Evolutionary conservation across 2,113 vertebrate species (phyloP).

Genomic region (Dipodomys stephensi): DNA sequence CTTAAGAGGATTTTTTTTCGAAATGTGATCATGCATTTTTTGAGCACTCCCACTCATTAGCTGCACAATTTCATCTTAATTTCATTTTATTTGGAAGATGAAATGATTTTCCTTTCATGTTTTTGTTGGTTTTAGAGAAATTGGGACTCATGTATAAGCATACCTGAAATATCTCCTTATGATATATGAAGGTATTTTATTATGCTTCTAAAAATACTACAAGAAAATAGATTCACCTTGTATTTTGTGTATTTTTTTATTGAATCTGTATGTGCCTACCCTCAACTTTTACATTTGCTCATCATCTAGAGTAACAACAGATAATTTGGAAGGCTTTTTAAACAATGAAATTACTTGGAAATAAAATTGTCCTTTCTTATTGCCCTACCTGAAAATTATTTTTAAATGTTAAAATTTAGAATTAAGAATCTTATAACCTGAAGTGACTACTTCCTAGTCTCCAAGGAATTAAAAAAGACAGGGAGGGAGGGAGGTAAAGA

Average conservation of each 20-base stretch:
- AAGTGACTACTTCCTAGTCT: not conserved
- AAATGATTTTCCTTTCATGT: not conserved
- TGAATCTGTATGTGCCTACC: not conserved
- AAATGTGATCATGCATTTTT: conserved; percentile 51
- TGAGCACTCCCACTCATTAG: not conserved
- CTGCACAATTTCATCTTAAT: not conserved
- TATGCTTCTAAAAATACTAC: not conserved
- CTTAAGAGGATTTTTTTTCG: conserved; percentile 42
- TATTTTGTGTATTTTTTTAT: not conserved
- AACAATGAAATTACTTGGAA: conserved; percentile 1
- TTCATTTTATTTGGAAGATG: no score
- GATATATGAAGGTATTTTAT: not conserved
- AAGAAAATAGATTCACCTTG: not conserved
- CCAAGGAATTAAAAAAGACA: not conserved
- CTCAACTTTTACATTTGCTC: not conserved
- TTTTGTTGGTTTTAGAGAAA: not conserved
- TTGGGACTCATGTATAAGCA: not conserved
- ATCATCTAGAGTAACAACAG: not conserved
- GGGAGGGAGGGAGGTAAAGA: not conserved
- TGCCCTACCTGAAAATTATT: not conserved
- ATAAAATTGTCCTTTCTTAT: conserved; percentile 22
- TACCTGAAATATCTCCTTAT: not conserved
- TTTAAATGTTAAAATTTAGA: not conserved
- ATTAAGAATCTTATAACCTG: not conserved
- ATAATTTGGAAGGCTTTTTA: not conserved